phyloP scores from a whole-genome alignment of 2,888 invertebrate species.

The Malthinus flaveolus region DNA sequence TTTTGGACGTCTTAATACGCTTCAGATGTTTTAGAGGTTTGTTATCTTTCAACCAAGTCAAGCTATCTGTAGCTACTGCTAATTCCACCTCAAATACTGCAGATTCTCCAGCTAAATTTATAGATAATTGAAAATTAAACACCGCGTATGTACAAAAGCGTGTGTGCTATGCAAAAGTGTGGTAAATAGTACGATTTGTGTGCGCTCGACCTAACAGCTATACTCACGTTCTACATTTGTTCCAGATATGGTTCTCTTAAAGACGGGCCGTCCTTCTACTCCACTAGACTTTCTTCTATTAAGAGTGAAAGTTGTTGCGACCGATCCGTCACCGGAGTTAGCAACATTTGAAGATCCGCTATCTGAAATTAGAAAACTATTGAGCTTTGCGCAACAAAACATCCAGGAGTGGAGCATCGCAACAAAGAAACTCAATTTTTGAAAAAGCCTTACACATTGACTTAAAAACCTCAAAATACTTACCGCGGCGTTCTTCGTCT shows the following conservation, averaged over 20 bases:
- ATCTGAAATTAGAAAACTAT: not conserved
- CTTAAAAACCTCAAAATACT: not conserved
- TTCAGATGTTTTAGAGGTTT: constrained; percentile 74
- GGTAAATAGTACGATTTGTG: not conserved
- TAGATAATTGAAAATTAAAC: constrained; percentile 12
- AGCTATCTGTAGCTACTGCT: constrained; percentile 64
- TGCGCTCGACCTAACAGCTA: not conserved
- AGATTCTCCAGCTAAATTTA: constrained; percentile 74
- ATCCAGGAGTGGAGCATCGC: not conserved
- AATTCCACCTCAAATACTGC: constrained; percentile 80
- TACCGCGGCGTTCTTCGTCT: not conserved
- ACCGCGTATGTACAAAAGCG: constrained; percentile 8
- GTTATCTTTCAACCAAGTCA: constrained; percentile 89
- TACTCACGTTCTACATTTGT: constrained; percentile 80
- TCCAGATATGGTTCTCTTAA: constrained; percentile 75
- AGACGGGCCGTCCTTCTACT: constrained; percentile 67
- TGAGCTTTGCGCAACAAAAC: not conserved
- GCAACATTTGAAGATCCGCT: not conserved
- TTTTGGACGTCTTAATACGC: constrained; percentile 66
- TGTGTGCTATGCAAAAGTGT: not conserved
- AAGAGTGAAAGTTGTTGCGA: constrained; percentile 31
- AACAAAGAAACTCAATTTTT: not conserved
- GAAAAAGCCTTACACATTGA: not conserved
- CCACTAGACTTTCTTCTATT: constrained; percentile 28
- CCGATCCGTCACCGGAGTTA: constrained; percentile 1